A percentile compares a stretch with the other conserved stretches of the same genome.
These are phyloP conservation scores for Micromussa lordhowensis DNA, from an alignment of 92 coral and sea anemone genomes.

Conservation along the genomic window DNA sequence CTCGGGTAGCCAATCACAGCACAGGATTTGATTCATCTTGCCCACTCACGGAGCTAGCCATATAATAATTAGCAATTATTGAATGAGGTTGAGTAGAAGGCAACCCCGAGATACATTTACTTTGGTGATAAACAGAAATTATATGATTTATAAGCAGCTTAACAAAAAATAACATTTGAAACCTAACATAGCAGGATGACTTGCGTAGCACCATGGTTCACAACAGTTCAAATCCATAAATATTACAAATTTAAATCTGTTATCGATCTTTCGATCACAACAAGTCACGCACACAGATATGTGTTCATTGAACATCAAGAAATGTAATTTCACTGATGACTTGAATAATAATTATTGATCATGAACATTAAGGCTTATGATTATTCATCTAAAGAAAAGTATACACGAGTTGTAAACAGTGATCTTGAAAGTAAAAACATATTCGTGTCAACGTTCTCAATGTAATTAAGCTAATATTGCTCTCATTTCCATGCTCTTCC, in stretches of 20 bases:
- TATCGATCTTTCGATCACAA: background rate
- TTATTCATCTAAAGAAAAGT: background rate
- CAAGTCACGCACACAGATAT: background rate
- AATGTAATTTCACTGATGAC: background rate
- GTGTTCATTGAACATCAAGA: background rate
- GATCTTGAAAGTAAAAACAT: background rate
- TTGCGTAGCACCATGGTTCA: too few relatives aligned
- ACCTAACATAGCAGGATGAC: background rate
- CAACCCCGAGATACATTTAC: too few relatives aligned
- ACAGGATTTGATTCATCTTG: too few relatives aligned
- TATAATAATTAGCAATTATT: too few relatives aligned
- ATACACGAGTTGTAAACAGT: background rate
- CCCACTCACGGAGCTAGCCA: too few relatives aligned
- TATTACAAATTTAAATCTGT: too few relatives aligned
- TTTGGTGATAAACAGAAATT: background rate
- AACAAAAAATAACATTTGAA: too few relatives aligned
- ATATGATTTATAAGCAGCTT: too few relatives aligned
- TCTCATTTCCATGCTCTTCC: conserved; percentile 15
- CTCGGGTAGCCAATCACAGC: too few relatives aligned
- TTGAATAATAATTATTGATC: background rate
- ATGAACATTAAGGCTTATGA: background rate
- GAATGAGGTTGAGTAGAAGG: too few relatives aligned
- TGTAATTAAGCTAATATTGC: background rate
- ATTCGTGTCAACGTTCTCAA: background rate
- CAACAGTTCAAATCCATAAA: too few relatives aligned